Evolutionary conservation across 2,888 invertebrate genomes (phyloP), one percentile per base, ranked within the genome.

Genomic region (Laspeyria flexula): DNA sequence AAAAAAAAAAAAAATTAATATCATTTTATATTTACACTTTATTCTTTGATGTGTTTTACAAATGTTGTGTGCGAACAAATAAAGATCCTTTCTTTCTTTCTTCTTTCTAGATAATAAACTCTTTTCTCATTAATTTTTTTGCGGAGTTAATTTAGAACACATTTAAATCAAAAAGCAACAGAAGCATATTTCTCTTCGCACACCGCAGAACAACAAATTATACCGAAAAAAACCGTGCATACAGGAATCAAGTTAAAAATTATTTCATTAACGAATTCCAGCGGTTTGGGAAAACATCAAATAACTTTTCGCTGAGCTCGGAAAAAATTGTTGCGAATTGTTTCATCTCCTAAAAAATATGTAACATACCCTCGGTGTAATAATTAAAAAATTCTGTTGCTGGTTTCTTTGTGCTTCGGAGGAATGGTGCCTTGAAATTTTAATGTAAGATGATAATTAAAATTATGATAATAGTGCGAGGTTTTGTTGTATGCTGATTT

Each of bases 241-340:
- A 25, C 29, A 47, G 21, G 34, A 41, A 37, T 29, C 13, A 37
- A 35, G 35, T 47, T 35, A 41, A 35, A 46, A 41, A 41, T 37
- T 29, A 42, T 41, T 35, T 47, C 35, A 47, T 41, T 35, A 47
- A 42, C 30, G 12, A 47, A 47, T 47, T 41, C 41, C 41, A 15
- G 41, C 12, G 41, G 47, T 41, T 47, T 47, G 35, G 10, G 23
- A 47, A 41, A 42, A 47, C 47, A 41, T 47, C 23, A 30, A 35
- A 42, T 42, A 47, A 47, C 41, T 47, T 47, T 46, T 21, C 11
- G 6, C 35, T 9, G 41, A 29, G 27, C 5, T 11, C 31, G 16
- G 3, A 44, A 65, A 60, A 65, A 65, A 46, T 12, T 44, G 43
- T 46, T 47, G 34, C 41, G 41, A 47, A 66, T 58, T 61, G 58